Evolutionary conservation across 2,888 invertebrate genomes (phyloP), one percentile per base, ranked within the genome.

Genomic region (Microctonus hyperodae): DNA sequence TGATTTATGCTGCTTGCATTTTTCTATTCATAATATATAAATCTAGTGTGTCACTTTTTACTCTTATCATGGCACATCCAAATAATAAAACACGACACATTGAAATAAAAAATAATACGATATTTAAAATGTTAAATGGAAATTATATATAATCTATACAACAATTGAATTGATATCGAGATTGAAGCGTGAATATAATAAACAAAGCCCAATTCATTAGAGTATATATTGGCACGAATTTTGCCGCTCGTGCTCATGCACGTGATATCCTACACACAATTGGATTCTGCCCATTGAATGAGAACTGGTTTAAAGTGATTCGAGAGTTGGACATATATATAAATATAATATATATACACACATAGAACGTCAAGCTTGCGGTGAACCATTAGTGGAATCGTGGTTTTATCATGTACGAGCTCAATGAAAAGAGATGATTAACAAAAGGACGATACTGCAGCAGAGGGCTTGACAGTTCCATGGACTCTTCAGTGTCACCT

Each of bases 21-120:
- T 60, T 55, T 59, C 62, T 69, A 67, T 73, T 73, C 73, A 70
- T n/a, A n/a, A n/a, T n/a, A n/a, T n/a, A n/a, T n/a, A n/a, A n/a
- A n/a, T n/a, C n/a, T n/a, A n/a, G n/a, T n/a, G n/a, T n/a, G n/a
- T n/a, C n/a, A n/a, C n/a, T n/a, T n/a, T n/a, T n/a, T n/a, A n/a
- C n/a, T n/a, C n/a, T n/a, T n/a, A n/a, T n/a, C n/a, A n/a, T n/a
- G n/a, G n/a, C n/a, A n/a, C n/a, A n/a, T n/a, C n/a, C n/a, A n/a
- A n/a, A n/a, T n/a, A n/a, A n/a, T n/a, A n/a, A n/a, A n/a, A n/a
- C n/a, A n/a, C n/a, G n/a, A n/a, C n/a, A n/a, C n/a, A n/a, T n/a
- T n/a, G n/a, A n/a, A n/a, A n/a, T n/a, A n/a, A n/a, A n/a, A n/a
- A n/a, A n/a, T n/a, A n/a, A n/a, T n/a, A n/a, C n/a, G n/a, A n/a